phyloP scores from a whole-genome alignment of 2,113 vertebrate genomes.

The Hippocampus mohnikei region DNA sequence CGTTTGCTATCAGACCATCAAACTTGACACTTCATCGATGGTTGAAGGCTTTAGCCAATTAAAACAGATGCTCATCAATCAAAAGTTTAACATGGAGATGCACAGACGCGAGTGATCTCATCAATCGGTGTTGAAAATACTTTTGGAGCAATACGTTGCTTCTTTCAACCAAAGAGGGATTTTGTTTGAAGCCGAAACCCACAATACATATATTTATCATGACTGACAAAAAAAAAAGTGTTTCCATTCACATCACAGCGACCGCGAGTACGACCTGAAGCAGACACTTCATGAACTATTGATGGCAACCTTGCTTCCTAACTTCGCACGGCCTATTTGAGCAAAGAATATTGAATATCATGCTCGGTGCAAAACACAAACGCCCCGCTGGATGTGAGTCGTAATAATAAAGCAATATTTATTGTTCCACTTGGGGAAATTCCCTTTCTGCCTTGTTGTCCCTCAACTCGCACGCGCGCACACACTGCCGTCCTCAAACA shows the following conservation, averaged over 20 bases:
- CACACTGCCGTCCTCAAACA: slow-evolving; percentile 19
- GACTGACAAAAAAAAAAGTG: background rate
- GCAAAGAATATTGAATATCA: slow-evolving; percentile 6
- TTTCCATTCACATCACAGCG: background rate
- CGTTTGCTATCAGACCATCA: background rate
- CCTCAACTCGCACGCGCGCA: background rate
- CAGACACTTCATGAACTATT: slow-evolving; percentile 21
- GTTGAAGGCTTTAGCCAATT: background rate
- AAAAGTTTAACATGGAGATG: too few relatives aligned
- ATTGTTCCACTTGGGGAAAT: slow-evolving; percentile 23
- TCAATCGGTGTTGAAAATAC: background rate
- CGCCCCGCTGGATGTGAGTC: slow-evolving; percentile 1
- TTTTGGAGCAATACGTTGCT: background rate
- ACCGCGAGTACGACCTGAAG: background rate
- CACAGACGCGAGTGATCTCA: too few relatives aligned
- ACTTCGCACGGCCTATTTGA: slow-evolving; percentile 6
- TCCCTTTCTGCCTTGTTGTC: slow-evolving; percentile 15
- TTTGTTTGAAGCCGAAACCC: background rate
- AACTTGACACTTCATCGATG: background rate
- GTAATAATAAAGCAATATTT: slow-evolving; percentile 33
- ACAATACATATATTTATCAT: background rate
- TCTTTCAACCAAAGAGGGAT: background rate
- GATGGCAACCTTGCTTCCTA: slow-evolving; percentile 17
- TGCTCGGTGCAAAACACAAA: slow-evolving; percentile 30
- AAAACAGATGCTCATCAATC: too few relatives aligned